Evolutionary conservation across 2,113 vertebrate genomes (phyloP).

Genomic region (Tiliqua scincoides): DNA sequence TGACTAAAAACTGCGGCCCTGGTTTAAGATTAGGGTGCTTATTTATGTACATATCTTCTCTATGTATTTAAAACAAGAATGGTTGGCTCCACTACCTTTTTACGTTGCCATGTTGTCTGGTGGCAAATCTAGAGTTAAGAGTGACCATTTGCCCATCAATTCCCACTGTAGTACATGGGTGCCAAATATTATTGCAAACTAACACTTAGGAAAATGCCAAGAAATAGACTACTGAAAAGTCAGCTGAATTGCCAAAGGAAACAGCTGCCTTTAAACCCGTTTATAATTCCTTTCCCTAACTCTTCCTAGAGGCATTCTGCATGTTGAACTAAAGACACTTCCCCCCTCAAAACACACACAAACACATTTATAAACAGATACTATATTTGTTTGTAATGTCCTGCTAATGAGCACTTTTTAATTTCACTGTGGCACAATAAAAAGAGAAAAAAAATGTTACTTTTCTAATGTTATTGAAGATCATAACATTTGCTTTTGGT

Average conservation of each 20-base stretch:
- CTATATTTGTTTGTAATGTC: conserved; percentile 25
- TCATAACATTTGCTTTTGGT: background rate
- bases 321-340: conserved; percentile 52
- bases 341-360: conserved; percentile 39
- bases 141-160: background rate
- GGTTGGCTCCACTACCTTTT: background rate
- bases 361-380: conserved; percentile 15
- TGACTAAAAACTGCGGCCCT: background rate
- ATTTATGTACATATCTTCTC: background rate
- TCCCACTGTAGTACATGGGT: too few relatives aligned
- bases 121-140: background rate
- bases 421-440: conserved; percentile 72
- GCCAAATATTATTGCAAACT: background rate
- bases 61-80: background rate
- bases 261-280: background rate
- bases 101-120: background rate
- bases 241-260: background rate
- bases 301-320: conserved; percentile 41
- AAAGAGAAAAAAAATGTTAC: background rate
- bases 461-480: background rate
- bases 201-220: background rate
- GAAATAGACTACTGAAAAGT: conserved; percentile 16
- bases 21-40: background rate
- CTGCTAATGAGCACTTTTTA: conserved; percentile 54
- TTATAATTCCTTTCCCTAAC: conserved; percentile 26